phyloP scores from a whole-genome alignment of 2,888 invertebrate genomes.

The Physocephala rufipes region DNA sequence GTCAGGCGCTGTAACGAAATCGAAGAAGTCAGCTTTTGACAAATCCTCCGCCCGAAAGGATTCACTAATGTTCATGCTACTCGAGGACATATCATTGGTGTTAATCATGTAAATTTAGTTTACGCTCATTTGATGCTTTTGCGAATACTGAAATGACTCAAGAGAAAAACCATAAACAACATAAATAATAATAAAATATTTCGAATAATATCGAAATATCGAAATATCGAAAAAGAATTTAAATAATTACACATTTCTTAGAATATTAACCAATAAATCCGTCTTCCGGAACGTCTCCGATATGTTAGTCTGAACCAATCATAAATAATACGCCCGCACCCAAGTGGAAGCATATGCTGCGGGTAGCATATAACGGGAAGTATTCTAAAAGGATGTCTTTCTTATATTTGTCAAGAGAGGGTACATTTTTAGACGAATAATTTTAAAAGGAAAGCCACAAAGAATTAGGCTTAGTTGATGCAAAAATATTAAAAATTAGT shows the following conservation, averaged over 20 bases:
- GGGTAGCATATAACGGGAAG: too few species aligned
- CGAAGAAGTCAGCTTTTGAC: conserved; percentile 88
- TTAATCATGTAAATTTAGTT: conserved; percentile 59
- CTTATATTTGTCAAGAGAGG: too few species aligned
- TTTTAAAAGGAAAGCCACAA: too few species aligned
- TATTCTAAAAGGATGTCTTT: too few species aligned
- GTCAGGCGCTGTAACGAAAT: conserved; percentile 85
- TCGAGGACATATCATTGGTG: conserved; percentile 66
- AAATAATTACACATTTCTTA: conserved; percentile 1
- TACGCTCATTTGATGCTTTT: conserved; percentile 3
- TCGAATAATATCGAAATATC: background rate
- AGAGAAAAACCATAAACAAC: background rate
- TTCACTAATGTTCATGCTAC: conserved; percentile 84
- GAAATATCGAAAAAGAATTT: conserved; percentile 33
- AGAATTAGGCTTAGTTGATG: too few species aligned
- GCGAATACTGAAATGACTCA: background rate
- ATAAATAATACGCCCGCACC: background rate
- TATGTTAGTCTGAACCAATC: background rate
- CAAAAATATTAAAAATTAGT: too few species aligned
- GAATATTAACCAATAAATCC: conserved; percentile 6
- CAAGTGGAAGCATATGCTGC: too few species aligned
- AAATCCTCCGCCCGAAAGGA: conserved; percentile 81
- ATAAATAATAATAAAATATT: conserved; percentile 8
- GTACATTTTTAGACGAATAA: too few species aligned
- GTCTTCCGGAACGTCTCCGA: background rate